phyloP scores from a whole-genome alignment of 1,140 invertebrate genomes.

The Antheraea mylitta region DNA sequence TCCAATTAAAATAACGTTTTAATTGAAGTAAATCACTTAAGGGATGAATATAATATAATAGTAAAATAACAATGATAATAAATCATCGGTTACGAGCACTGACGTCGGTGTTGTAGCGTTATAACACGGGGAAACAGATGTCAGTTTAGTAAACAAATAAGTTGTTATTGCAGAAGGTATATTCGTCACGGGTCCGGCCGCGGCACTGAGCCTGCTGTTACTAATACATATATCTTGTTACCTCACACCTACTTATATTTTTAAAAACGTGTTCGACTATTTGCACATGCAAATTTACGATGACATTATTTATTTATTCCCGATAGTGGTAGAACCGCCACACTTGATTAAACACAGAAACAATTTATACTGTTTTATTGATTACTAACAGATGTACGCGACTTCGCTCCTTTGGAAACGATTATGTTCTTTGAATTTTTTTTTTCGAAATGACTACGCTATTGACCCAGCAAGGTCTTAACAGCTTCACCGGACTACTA shows the following conservation, averaged over 20 bases:
- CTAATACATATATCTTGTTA: background rate
- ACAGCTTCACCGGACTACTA: too few species aligned
- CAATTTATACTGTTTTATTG: background rate
- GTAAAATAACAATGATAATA: too few species aligned
- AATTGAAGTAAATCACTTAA: too few species aligned
- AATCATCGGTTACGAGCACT: too few species aligned
- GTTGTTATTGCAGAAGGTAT: conserved; percentile 19
- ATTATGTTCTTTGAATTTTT: too few species aligned
- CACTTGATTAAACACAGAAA: background rate
- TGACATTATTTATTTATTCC: background rate
- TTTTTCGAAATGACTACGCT: too few species aligned
- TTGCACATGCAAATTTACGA: background rate
- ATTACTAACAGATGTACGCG: background rate
- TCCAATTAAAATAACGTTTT: too few species aligned
- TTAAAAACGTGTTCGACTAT: background rate
- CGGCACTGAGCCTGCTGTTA: background rate
- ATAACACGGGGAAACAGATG: conserved; percentile 20
- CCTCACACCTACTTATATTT: background rate
- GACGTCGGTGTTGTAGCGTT: background rate
- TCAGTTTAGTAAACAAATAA: conserved; percentile 22
- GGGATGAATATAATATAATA: too few species aligned
- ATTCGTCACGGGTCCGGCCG: conserved; percentile 14
- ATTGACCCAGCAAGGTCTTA: too few species aligned
- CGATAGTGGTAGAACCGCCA: background rate
- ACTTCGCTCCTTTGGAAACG: too few species aligned